phyloP scores from a whole-genome alignment of 2,888 invertebrate species.

The Scotopteryx bipunctaria region DNA sequence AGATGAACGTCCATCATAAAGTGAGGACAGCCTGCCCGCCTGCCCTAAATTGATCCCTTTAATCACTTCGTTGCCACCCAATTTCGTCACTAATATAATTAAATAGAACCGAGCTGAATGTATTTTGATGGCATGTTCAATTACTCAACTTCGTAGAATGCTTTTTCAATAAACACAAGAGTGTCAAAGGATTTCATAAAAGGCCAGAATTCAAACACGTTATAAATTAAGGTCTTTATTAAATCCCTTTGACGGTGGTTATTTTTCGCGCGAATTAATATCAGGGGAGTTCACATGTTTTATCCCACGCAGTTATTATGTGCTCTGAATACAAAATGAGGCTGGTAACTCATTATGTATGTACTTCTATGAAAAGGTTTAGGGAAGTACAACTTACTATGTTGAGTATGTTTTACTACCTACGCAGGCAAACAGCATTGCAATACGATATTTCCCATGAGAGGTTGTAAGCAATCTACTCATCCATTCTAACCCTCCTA shows the following conservation, averaged over 20 bases:
- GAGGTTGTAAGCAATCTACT: slow-evolving; percentile 11
- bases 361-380: background rate
- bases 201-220: background rate
- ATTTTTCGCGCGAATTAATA: background rate
- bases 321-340: slow-evolving; percentile 9
- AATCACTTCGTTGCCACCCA: slow-evolving; percentile 42
- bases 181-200: slow-evolving; percentile 5
- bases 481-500: background rate
- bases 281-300: slow-evolving; percentile 3
- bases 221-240: slow-evolving; percentile 3
- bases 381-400: background rate
- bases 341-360: background rate
- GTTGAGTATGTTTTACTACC: background rate
- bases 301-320: slow-evolving; percentile 6
- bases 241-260: slow-evolving; percentile 5
- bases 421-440: slow-evolving; percentile 1
- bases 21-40: slow-evolving; percentile 21
- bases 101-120: slow-evolving; percentile 37
- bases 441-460: slow-evolving; percentile 19
- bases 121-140: slow-evolving; percentile 36
- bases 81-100: slow-evolving; percentile 43
- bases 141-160: slow-evolving; percentile 23
- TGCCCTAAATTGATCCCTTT: slow-evolving; percentile 46
- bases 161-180: slow-evolving; percentile 7
- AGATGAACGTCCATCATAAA: slow-evolving; percentile 35